phyloP scores from a whole-genome alignment of 1,140 invertebrate species.

The Limonius californicus region DNA sequence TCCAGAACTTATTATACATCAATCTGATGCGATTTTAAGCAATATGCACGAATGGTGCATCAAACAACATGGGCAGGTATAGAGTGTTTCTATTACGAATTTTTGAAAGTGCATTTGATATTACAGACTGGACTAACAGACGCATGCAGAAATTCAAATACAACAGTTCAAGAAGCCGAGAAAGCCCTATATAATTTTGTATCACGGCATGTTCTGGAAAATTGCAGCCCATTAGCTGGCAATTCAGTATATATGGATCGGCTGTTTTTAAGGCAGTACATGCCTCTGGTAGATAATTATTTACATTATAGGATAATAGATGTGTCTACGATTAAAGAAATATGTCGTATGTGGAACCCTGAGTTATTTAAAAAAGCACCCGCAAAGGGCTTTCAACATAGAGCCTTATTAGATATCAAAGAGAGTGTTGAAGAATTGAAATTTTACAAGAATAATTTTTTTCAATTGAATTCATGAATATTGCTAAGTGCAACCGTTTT shows the following conservation, averaged over 20 bases:
- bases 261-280: constrained; percentile 70
- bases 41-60: constrained; percentile 82
- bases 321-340: constrained; percentile 86
- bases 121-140: constrained; percentile 73
- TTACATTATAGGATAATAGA: constrained; percentile 93
- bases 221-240: constrained; percentile 72
- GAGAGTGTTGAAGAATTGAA: constrained; percentile 80
- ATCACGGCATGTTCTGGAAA: constrained; percentile 59
- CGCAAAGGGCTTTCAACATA: constrained; percentile 63
- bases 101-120: background rate
- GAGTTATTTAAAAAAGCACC: constrained; percentile 56
- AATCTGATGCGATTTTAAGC: constrained; percentile 67
- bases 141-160: constrained; percentile 63
- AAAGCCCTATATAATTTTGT: constrained; percentile 70
- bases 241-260: constrained; percentile 88
- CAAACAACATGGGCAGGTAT: constrained; percentile 68
- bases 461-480: constrained; percentile 32
- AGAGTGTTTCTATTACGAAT: too few species aligned
- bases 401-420: constrained; percentile 78
- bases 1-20: constrained; percentile 77
- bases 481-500: too few species aligned
- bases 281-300: constrained; percentile 71
- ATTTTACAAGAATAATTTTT: constrained; percentile 48
- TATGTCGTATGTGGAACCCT: constrained; percentile 73
- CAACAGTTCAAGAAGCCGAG: constrained; percentile 66